These are phyloP conservation scores for Neotoxoptera formosana DNA, from an alignment of 1,140 invertebrate species.

Conservation along the genomic window DNA sequence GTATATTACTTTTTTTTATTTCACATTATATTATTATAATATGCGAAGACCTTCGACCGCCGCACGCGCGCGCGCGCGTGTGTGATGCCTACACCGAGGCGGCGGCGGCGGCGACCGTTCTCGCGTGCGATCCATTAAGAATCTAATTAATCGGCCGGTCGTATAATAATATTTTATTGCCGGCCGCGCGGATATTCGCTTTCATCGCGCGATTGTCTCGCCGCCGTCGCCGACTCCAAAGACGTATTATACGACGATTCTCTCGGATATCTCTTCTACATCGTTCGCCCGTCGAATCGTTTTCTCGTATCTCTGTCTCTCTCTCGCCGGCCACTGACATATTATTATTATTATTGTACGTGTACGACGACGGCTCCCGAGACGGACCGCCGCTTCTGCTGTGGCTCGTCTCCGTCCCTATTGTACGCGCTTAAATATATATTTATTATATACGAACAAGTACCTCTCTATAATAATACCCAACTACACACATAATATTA, in stretches of 20 bases:
- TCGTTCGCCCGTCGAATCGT: not conserved
- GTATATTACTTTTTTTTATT: not conserved
- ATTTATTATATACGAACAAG: not conserved
- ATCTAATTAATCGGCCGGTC: conserved; percentile 46
- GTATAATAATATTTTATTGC: conserved; percentile 36
- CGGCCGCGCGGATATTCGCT: conserved; percentile 34
- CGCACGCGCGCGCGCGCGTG: too few species aligned
- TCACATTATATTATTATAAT: too few species aligned
- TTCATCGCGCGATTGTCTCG: conserved; percentile 50
- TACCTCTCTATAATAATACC: not conserved
- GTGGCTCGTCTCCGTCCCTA: not conserved
- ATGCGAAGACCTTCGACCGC: not conserved
- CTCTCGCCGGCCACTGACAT: not conserved
- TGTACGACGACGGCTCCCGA: not conserved
- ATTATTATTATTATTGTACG: not conserved
- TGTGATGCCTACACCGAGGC: not conserved
- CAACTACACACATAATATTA: not conserved
- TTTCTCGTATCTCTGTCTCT: not conserved
- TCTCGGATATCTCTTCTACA: not conserved
- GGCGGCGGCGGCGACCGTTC: not conserved
- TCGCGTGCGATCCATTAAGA: conserved; percentile 28
- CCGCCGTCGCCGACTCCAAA: not conserved
- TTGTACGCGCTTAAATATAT: too few species aligned
- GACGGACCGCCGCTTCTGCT: not conserved
- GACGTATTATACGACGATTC: conserved; percentile 5